Conservation (phyloP, 2,797 vertebrate genomes). For the Rhinella marina region DNA sequence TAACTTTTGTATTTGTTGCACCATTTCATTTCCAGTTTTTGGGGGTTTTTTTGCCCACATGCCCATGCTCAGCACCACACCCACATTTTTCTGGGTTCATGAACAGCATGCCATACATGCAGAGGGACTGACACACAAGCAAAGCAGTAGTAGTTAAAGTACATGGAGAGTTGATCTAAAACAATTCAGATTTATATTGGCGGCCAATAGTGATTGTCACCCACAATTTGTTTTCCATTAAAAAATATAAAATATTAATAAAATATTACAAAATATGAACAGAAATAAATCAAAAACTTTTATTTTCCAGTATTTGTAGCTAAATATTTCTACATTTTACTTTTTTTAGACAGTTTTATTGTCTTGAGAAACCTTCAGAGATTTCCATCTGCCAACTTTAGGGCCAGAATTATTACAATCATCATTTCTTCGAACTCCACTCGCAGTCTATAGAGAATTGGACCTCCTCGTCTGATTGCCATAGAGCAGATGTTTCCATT, state of each 20-base stretch:
- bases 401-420: slow-evolving; percentile 16
- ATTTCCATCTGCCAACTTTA: slow-evolving; percentile 17
- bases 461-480: slow-evolving; percentile 23
- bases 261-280: neutral
- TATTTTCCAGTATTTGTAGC: neutral
- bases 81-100: too few relatives aligned
- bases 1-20: too few relatives aligned
- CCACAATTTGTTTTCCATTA: neutral
- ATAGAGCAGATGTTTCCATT: slow-evolving; percentile 52
- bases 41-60: too few relatives aligned
- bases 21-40: too few relatives aligned
- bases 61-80: too few relatives aligned
- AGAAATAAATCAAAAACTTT: neutral
- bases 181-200: neutral
- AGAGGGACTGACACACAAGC: too few relatives aligned
- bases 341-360: neutral
- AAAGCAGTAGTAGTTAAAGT: too few relatives aligned
- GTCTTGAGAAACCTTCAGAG: neutral
- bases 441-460: slow-evolving; percentile 20
- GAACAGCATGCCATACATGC: too few relatives aligned
- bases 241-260: too few relatives aligned
- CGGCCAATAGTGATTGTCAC: neutral
- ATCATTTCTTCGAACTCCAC: neutral
- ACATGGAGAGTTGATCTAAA: too few relatives aligned
- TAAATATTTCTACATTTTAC: neutral